Percentiles rank a stretch among this genome's conserved stretches.
Evolutionary conservation across 2,113 vertebrate species (phyloP).

Genomic region (Stigmatopora argus): DNA sequence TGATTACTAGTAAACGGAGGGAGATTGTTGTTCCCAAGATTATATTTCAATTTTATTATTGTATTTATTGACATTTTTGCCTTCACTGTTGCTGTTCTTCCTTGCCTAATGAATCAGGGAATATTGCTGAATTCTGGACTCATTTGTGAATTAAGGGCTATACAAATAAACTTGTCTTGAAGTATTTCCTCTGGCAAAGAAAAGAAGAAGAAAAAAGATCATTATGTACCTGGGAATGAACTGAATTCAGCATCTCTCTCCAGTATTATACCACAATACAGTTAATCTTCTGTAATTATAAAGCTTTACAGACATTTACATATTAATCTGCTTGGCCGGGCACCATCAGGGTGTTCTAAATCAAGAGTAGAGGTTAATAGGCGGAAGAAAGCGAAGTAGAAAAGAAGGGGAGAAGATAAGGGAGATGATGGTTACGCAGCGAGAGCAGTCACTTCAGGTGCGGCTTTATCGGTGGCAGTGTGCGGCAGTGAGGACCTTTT

Average conservation of each 20-base stretch:
- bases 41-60: no score
- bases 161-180: no score
- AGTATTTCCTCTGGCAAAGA: constrained; percentile 51
- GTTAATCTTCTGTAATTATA: constrained; percentile 71
- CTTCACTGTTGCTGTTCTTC: no score
- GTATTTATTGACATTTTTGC: no score
- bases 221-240: constrained; percentile 3
- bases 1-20: background rate
- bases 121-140: no score
- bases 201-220: constrained; percentile 21
- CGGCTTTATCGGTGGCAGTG: constrained; percentile 62
- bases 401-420: constrained; percentile 54
- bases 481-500: constrained; percentile 63
- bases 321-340: constrained; percentile 64
- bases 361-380: constrained; percentile 58
- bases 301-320: constrained; percentile 70
- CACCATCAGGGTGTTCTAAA: constrained; percentile 60
- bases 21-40: no score
- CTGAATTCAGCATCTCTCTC: constrained; percentile 32
- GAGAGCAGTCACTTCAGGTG: constrained; percentile 67
- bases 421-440: constrained; percentile 45
- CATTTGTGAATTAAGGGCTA: no score
- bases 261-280: constrained; percentile 46
- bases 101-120: no score
- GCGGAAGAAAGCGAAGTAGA: constrained; percentile 25